Evolutionary conservation across 2,888 invertebrate species (phyloP).

Genomic region (Marasmarcha lunaedactyla): DNA sequence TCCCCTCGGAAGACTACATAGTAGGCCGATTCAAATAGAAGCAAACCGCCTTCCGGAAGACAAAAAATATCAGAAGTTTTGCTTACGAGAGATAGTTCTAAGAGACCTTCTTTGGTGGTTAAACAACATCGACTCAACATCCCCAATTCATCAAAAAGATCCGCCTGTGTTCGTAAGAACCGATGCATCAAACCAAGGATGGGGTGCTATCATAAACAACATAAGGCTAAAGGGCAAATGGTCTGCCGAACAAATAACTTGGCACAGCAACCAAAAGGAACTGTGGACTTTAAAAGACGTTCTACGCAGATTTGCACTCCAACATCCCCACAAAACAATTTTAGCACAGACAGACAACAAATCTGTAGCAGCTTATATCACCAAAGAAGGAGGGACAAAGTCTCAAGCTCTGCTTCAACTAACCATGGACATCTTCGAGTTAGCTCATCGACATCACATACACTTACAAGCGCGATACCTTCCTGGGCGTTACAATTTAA

Average conservation of each 20-base stretch:
- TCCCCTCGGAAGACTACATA: constrained; percentile 10
- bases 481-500: constrained; percentile 14
- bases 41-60: constrained; percentile 10
- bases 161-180: constrained; percentile 9
- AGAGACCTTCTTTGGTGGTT: constrained; percentile 10
- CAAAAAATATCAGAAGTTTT: constrained; percentile 2
- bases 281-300: constrained; percentile 4
- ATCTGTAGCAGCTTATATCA: constrained; percentile 14
- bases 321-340: not conserved
- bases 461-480: constrained; percentile 12
- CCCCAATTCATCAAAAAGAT: constrained; percentile 5
- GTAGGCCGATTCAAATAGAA: constrained; percentile 9
- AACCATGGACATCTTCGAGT: constrained; percentile 7
- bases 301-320: constrained; percentile 1
- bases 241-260: constrained; percentile 4
- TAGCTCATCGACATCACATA: constrained; percentile 6
- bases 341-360: constrained; percentile 10
- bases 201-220: constrained; percentile 9
- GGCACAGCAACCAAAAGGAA: constrained; percentile 13
- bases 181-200: constrained; percentile 9
- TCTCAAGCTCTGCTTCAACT: constrained; percentile 9
- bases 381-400: constrained; percentile 16
- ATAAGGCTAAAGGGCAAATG: constrained; percentile 5
- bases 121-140: not conserved
- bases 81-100: constrained; percentile 1